Base-by-base conservation (phyloP, 37 sponge, comb jelly and placozoan species). In the Petrosia ficiformis region DNA sequence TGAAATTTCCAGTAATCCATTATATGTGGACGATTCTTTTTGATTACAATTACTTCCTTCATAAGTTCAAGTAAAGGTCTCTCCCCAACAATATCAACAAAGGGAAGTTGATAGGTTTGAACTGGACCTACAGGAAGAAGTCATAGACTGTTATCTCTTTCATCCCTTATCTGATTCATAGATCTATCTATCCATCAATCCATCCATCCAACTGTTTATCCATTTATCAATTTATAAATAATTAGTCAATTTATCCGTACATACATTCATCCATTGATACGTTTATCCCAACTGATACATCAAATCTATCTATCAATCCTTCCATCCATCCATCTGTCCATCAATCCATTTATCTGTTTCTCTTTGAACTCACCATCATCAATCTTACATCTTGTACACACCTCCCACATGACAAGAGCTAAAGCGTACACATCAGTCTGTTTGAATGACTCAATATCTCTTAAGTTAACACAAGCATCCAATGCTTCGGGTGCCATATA, bases 401-500 rank as follows among this genome's bases (percentile, higher is more conserved):
- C 80, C 77, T 95, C 96, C 96, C 96, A 95, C 74, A 89, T 76
- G 65, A 95, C 87, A 28, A 95, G 90, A 29, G 80, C 83, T 56
- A 95, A 44, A 24, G 96, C 87, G 54, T 93, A 95, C 56, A 92
- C 67, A 71, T 95, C 96, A 26, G 93, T 95, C 82, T 92, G 96
- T 64, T 92, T 92, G 90, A 95, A 95, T n/a, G 90, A 85, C 71
- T 92, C 85, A 0, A 74, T 44, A 75, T 86, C 78, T 1, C 69
- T 74, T 44, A 95, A 76, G 82, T 86, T 92, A 25, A 95, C 80
- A n/a, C 85, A 70, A 29, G 88, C 90, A 39, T 92, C 94, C 43
- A 95, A 67, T 3, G 84, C 96, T 71, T 95, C 96, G 1, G 96
- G 96, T 1, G 96, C 71, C 96, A 95, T 95, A 79, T 92, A 95